Evolutionary conservation across 1,140 invertebrate genomes (phyloP).

Genomic region (Pseudomyrmex flavicornis): DNA sequence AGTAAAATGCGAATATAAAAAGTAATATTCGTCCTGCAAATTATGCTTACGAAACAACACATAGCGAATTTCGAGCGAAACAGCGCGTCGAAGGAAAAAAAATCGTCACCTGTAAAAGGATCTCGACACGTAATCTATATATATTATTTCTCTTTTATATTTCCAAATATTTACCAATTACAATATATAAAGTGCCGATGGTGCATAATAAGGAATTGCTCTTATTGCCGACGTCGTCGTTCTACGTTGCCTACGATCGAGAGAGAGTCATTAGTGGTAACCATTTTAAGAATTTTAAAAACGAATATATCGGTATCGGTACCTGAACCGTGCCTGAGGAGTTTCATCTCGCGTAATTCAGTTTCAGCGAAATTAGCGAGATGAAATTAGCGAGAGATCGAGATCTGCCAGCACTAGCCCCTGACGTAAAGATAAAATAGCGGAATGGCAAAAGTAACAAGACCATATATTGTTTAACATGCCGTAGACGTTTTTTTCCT

Average conservation of each 20-base stretch:
- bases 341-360: background rate
- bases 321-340: constrained; percentile 21
- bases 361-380: background rate
- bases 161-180: constrained; percentile 13
- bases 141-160: constrained; percentile 14
- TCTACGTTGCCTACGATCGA: constrained; percentile 9
- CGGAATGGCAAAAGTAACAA: background rate
- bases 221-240: background rate
- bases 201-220: constrained; percentile 2
- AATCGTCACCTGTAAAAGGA: background rate
- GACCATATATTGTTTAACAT: constrained; percentile 15
- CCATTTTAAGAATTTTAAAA: background rate
- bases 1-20: background rate
- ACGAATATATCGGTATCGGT: background rate
- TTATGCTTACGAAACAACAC: background rate
- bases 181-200: background rate
- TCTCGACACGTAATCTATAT: background rate
- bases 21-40: constrained; percentile 13
- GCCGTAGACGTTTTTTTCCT: background rate
- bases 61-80: background rate
- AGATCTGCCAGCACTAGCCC: background rate
- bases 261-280: background rate
- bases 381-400: background rate
- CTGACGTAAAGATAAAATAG: constrained; percentile 6
- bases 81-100: background rate